A percentile compares a stretch with the other conserved stretches of the same genome.
These are phyloP conservation scores for Brachypalpus laphriformis DNA, from an alignment of 2,888 invertebrate species.

Conservation along the genomic window DNA sequence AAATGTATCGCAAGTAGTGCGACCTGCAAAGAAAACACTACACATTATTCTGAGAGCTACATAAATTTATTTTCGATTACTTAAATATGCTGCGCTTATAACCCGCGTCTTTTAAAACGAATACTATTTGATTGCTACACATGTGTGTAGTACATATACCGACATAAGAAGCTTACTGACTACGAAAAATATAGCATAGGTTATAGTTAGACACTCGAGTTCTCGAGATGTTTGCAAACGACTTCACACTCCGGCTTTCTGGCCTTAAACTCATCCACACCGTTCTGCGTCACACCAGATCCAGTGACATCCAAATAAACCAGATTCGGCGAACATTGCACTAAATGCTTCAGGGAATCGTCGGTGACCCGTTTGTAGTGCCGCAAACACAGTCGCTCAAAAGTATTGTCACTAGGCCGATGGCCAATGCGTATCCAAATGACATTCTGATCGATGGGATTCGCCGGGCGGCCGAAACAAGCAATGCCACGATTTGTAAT, in stretches of 20 bases:
- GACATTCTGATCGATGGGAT: slow-evolving; percentile 80
- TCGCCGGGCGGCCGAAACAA: slow-evolving; percentile 80
- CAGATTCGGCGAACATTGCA: slow-evolving; percentile 85
- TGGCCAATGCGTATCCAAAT: slow-evolving; percentile 81
- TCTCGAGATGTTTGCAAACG: slow-evolving; percentile 76
- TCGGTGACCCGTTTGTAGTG: slow-evolving; percentile 87
- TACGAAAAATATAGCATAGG: slow-evolving; percentile 6
- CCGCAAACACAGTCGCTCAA: slow-evolving; percentile 84
- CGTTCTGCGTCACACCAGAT: slow-evolving; percentile 86
- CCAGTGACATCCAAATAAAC: slow-evolving; percentile 87
- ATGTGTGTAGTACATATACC: neutral
- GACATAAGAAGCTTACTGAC: slow-evolving; percentile 5
- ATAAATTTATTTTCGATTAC: neutral
- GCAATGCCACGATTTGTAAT: slow-evolving; percentile 82
- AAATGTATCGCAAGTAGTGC: no score
- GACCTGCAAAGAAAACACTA: neutral
- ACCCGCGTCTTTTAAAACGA: neutral
- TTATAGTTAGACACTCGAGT: neutral
- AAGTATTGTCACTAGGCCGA: slow-evolving; percentile 82
- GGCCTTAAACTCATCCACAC: slow-evolving; percentile 85
- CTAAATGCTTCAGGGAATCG: slow-evolving; percentile 85
- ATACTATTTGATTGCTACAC: slow-evolving; percentile 4
- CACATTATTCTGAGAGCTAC: neutral
- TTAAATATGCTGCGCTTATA: neutral
- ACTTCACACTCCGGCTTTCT: slow-evolving; percentile 86